Percentiles rank a stretch among this genome's conserved stretches.
Conservation (phyloP, 2,797 vertebrate species). For the Crypturellus tataupa region DNA sequence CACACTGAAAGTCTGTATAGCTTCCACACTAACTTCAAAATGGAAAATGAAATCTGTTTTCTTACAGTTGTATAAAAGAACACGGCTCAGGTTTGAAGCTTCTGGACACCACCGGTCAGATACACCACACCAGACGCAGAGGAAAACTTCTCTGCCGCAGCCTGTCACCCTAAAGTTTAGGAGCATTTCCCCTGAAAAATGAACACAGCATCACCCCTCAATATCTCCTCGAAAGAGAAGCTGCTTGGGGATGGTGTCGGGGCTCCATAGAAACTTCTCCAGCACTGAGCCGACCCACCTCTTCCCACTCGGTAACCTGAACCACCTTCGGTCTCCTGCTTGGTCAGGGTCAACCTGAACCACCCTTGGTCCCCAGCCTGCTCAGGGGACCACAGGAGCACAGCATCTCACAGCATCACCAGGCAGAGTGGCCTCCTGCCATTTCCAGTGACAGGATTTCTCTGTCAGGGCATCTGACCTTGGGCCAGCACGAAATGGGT, state of each 20-base stretch:
- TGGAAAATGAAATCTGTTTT: background rate
- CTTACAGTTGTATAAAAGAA: constrained; percentile 12
- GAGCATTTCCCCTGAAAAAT: background rate
- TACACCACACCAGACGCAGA: background rate
- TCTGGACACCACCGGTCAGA: background rate
- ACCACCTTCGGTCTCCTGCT: background rate
- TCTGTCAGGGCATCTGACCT: background rate
- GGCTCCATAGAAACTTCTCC: background rate
- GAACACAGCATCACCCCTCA: background rate
- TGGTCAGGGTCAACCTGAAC: background rate
- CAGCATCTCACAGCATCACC: background rate
- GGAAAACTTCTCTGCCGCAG: background rate
- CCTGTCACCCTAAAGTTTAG: background rate
- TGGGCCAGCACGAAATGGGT: background rate
- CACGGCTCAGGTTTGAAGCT: background rate
- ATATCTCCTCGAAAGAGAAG: background rate
- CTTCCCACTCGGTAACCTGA: too few species aligned
- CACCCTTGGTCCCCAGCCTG: background rate
- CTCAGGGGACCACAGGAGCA: too few species aligned
- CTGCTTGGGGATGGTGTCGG: background rate
- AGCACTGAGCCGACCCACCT: background rate
- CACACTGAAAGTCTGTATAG: background rate
- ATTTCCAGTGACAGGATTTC: background rate
- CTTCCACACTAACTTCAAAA: background rate
- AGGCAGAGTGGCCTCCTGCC: background rate